Conservation (phyloP, 2,113 vertebrate species). For the Myrmecobius fasciatus region DNA sequence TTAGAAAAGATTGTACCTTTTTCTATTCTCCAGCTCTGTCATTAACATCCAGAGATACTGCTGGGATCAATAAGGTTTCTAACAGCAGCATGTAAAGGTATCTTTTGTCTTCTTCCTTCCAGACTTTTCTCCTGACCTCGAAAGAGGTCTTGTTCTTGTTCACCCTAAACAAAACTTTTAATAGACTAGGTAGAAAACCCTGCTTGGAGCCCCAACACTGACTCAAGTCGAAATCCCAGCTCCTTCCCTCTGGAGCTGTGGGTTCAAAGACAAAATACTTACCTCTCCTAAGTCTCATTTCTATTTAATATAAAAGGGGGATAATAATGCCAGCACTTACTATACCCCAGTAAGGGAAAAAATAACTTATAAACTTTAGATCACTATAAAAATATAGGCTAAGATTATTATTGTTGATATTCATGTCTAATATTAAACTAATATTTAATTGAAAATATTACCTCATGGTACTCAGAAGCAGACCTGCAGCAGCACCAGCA, state of each 20-base stretch:
- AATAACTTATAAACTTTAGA: background rate
- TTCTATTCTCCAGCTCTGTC: too few relatives aligned
- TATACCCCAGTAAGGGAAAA: too few relatives aligned
- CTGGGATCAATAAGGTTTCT: too few relatives aligned
- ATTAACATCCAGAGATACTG: too few relatives aligned
- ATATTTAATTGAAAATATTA: constrained; percentile 20
- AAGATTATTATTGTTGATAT: background rate
- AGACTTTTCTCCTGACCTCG: background rate
- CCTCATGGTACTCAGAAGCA: constrained; percentile 51
- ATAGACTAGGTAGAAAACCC: background rate
- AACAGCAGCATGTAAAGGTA: background rate
- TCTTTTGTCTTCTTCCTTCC: background rate
- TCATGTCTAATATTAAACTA: background rate
- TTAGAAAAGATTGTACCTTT: too few relatives aligned
- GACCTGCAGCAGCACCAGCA: constrained; percentile 50
- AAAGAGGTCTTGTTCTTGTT: background rate
- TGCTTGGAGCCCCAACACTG: background rate
- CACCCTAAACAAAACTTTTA: too few relatives aligned
- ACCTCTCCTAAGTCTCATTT: background rate
- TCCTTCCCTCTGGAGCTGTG: background rate
- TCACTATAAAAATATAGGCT: background rate
- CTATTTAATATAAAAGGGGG: background rate
- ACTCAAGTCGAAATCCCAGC: background rate
- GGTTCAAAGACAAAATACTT: too few relatives aligned
- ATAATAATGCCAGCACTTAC: too few relatives aligned